phyloP scores from a whole-genome alignment of 2,797 vertebrate species.

The Apogon talboti region DNA sequence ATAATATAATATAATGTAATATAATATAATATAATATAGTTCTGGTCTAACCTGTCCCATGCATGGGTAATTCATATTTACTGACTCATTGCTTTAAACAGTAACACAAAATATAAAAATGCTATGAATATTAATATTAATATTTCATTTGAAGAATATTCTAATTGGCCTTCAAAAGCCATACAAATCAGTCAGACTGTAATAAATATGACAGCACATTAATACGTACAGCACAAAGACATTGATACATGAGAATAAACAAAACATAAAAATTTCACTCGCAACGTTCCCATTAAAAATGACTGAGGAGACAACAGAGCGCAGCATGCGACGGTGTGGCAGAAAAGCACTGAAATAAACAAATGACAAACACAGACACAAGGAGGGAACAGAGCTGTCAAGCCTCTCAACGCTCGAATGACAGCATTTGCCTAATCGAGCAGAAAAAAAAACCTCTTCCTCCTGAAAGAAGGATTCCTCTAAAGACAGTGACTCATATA shows the following conservation, averaged over 20 bases:
- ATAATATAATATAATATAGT: constrained; percentile 4
- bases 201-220: constrained; percentile 25
- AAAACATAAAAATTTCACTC: constrained; percentile 40
- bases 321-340: constrained; percentile 33
- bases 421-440: constrained; percentile 57
- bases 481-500: constrained; percentile 72
- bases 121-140: neutral
- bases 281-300: constrained; percentile 55
- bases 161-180: constrained; percentile 17
- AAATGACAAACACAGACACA: constrained; percentile 56
- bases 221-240: constrained; percentile 21
- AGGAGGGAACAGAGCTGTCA: constrained; percentile 58
- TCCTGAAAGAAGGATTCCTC: constrained; percentile 57
- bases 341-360: constrained; percentile 56
- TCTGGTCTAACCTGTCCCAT: neutral
- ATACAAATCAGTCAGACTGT: constrained; percentile 26
- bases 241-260: constrained; percentile 51
- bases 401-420: constrained; percentile 39
- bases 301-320: constrained; percentile 58
- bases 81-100: neutral
- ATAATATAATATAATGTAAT: constrained; percentile 4
- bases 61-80: no score
- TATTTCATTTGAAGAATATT: neutral
- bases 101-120: neutral
- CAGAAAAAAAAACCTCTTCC: constrained; percentile 36